Evolutionary conservation across 2,797 vertebrate genomes (phyloP).

Genomic region (Moxostoma hubbsi): DNA sequence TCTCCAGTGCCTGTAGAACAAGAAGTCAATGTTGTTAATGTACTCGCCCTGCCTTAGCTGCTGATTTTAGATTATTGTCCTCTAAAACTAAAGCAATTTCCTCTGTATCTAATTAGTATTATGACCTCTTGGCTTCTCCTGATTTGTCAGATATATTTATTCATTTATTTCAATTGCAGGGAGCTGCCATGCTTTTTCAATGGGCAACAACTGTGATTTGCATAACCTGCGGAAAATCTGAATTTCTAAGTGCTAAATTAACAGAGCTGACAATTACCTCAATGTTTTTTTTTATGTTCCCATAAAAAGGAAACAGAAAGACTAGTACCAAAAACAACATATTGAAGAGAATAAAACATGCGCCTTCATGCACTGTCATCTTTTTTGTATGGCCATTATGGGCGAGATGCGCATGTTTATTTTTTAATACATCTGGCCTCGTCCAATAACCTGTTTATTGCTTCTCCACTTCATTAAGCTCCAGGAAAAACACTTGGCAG

Average conservation of each 20-base stretch:
- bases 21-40: conserved; percentile 67
- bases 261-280: conserved; percentile 52
- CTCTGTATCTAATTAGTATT: conserved; percentile 60
- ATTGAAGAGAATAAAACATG: conserved; percentile 38
- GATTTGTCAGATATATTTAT: conserved; percentile 54
- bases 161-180: conserved; percentile 47
- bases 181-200: conserved; percentile 30
- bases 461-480: conserved; percentile 73
- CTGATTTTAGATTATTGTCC: conserved; percentile 61
- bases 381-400: conserved; percentile 38
- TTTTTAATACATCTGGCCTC: conserved; percentile 65
- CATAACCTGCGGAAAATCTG: conserved; percentile 49
- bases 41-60: conserved; percentile 58
- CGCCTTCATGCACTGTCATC: conserved; percentile 36
- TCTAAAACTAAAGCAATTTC: conserved; percentile 55
- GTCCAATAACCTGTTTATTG: conserved; percentile 77
- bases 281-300: conserved; percentile 38
- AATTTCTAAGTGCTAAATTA: conserved; percentile 48
- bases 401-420: conserved; percentile 44
- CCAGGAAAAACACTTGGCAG: conserved; percentile 69
- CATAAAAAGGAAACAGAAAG: conserved; percentile 49
- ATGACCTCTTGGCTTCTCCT: conserved; percentile 45
- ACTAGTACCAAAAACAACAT: conserved; percentile 43
- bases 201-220: not conserved
- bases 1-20: conserved; percentile 56